Conservation (phyloP, 35 echinoderm and acorn worm genomes). For the Ophioderma brevispina region DNA sequence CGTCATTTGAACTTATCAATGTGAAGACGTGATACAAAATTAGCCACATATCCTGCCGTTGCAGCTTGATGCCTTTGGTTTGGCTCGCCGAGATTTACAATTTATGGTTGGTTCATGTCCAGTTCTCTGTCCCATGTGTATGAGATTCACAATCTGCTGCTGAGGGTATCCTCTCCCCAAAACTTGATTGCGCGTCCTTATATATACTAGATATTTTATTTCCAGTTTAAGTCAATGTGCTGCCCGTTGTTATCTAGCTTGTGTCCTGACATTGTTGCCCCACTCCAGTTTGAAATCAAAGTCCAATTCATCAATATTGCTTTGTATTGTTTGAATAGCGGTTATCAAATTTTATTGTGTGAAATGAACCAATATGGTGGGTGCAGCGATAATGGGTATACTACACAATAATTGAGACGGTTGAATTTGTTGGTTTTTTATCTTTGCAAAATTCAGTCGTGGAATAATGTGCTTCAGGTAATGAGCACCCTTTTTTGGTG, state of each 20-base stretch:
- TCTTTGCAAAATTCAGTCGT: not conserved
- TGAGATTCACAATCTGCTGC: no score
- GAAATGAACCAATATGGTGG: not conserved
- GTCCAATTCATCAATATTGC: not conserved
- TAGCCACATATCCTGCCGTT: no score
- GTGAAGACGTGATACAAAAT: no score
- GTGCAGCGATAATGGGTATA: not conserved
- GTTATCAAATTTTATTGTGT: not conserved
- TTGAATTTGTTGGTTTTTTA: not conserved
- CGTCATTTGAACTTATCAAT: no score
- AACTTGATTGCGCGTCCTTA: no score
- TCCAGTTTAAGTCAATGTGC: not conserved
- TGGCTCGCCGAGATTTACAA: no score
- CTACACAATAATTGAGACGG: not conserved
- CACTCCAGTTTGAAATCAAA: not conserved
- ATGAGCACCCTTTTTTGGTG: not conserved
- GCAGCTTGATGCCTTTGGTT: no score
- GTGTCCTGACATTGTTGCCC: not conserved
- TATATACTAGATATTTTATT: not conserved
- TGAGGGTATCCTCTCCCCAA: no score
- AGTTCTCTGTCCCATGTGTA: no score
- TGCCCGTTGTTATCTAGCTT: not conserved
- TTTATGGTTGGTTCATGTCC: no score
- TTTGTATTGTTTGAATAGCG: not conserved
- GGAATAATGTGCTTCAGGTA: not conserved